These are phyloP conservation scores for Theonella swinhoei DNA, from an alignment of 37 sponge, comb jelly and placozoan genomes.

Conservation along the genomic window DNA sequence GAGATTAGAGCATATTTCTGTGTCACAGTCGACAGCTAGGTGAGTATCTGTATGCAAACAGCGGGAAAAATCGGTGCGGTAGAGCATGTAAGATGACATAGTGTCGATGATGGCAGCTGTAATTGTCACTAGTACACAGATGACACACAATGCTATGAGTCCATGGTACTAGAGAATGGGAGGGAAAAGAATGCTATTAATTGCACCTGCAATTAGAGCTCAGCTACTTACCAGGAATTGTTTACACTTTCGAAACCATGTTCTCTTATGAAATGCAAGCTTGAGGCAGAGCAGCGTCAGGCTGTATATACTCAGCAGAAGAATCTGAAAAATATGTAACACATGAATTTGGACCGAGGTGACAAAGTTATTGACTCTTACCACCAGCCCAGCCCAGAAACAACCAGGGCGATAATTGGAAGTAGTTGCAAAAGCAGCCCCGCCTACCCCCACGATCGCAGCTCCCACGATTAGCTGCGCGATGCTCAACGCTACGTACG, in stretches of 20 bases:
- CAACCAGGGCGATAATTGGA: slow-evolving; percentile 12
- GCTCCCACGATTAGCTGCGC: not conserved
- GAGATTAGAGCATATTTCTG: not conserved
- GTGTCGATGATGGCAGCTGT: slow-evolving; percentile 17
- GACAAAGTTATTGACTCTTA: too few species aligned
- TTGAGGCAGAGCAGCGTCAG: not conserved
- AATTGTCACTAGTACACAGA: not conserved
- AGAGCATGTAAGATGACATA: not conserved
- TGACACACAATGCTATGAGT: not conserved
- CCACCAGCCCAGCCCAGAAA: slow-evolving; percentile 39
- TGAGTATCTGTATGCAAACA: slow-evolving; percentile 7
- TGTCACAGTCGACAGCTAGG: not conserved
- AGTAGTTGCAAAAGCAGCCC: slow-evolving; percentile 10
- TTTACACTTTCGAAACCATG: not conserved
- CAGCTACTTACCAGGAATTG: slow-evolving; percentile 13
- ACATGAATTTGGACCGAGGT: too few species aligned
- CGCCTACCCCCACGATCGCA: slow-evolving; percentile 7
- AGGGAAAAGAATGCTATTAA: not conserved
- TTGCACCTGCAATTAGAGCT: not conserved
- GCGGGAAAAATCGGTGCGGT: slow-evolving; percentile 7
- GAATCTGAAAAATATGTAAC: too few species aligned
- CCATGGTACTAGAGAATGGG: not conserved
- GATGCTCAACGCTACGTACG: not conserved
- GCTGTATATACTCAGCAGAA: not conserved
- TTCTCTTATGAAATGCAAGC: not conserved